Evolutionary conservation across 2,888 invertebrate genomes (phyloP).

Genomic region (Lasioglossum malachurum): DNA sequence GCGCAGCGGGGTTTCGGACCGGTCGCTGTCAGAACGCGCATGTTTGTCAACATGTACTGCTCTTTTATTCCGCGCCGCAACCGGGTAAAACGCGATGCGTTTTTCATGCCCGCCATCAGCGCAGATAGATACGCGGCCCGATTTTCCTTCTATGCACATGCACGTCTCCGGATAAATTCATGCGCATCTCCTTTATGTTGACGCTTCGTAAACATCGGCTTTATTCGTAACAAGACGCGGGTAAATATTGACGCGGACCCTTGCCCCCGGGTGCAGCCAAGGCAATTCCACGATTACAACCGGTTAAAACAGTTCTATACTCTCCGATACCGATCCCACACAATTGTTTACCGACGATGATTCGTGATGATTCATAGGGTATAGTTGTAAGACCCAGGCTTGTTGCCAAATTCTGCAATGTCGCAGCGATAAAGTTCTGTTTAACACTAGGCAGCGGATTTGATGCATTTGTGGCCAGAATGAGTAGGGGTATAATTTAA

Average conservation of each 20-base stretch:
- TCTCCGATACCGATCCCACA: background rate
- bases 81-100: slow-evolving; percentile 34
- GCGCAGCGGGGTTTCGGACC: background rate
- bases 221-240: slow-evolving; percentile 52
- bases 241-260: slow-evolving; percentile 49
- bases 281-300: slow-evolving; percentile 29
- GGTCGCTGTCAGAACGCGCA: background rate
- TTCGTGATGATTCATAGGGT: background rate
- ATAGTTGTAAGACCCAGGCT: background rate
- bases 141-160: slow-evolving; percentile 9
- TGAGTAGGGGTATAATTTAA: too few species aligned
- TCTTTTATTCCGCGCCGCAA: slow-evolving; percentile 24
- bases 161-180: slow-evolving; percentile 40
- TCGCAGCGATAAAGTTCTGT: background rate
- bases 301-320: slow-evolving; percentile 31
- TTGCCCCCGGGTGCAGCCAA: background rate
- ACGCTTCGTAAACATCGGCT: slow-evolving; percentile 47
- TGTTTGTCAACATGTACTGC: slow-evolving; percentile 42
- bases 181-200: slow-evolving; percentile 53
- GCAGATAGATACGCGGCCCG: background rate
- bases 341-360: slow-evolving; percentile 29
- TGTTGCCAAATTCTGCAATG: background rate
- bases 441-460: too few species aligned
- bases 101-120: slow-evolving; percentile 46
- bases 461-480: too few species aligned